These are phyloP conservation scores for Acanthosoma haemorrhoidale DNA, from an alignment of 2,888 invertebrate species.

Conservation along the genomic window DNA sequence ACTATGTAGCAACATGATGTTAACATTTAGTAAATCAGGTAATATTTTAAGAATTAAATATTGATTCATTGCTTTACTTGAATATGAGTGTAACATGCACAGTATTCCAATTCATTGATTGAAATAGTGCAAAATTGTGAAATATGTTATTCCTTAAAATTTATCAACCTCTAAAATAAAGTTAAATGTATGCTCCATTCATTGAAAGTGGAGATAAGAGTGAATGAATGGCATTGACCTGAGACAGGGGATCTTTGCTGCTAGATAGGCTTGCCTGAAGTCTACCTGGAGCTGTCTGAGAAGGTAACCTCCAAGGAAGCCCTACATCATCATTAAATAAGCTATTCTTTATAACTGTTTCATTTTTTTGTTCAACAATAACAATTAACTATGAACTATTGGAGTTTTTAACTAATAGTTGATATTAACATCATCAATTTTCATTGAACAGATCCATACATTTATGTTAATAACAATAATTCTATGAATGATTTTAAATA, in stretches of 20 bases:
- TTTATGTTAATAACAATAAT: too few relatives aligned
- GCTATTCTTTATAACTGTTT: neutral
- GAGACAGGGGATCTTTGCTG: slow-evolving; percentile 1
- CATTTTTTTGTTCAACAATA: too few relatives aligned
- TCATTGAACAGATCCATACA: too few relatives aligned
- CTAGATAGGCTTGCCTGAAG: slow-evolving; percentile 40
- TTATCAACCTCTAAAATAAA: neutral
- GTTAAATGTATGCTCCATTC: neutral
- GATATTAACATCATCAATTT: too few relatives aligned
- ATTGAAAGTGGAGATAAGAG: neutral
- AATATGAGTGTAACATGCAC: neutral
- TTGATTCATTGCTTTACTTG: neutral
- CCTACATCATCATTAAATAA: slow-evolving; percentile 20
- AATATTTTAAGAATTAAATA: neutral
- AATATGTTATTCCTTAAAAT: neutral
- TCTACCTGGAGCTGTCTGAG: slow-evolving; percentile 49
- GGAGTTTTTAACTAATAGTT: too few relatives aligned
- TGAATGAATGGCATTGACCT: slow-evolving; percentile 20
- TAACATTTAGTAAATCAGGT: neutral
- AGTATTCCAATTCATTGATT: neutral
- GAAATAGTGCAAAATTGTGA: neutral
- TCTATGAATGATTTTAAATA: too few relatives aligned
- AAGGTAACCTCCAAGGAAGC: slow-evolving; percentile 35
- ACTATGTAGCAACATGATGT: neutral
- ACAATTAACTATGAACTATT: too few relatives aligned